These are phyloP conservation scores for Dermatemys mawii DNA, from an alignment of 2,113 vertebrate genomes.

Conservation along the genomic window DNA sequence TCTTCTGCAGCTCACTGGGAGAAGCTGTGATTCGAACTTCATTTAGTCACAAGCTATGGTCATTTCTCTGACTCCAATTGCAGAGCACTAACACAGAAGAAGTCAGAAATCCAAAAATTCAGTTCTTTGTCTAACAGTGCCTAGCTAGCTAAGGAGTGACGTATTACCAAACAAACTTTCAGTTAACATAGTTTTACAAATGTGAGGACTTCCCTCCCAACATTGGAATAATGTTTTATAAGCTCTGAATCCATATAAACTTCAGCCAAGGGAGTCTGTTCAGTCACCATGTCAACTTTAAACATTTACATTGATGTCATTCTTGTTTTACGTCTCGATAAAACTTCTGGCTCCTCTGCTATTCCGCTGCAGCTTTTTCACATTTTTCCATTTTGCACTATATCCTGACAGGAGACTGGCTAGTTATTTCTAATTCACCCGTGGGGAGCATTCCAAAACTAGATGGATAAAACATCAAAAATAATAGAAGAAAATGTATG, in stretches of 20 bases:
- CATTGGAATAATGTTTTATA: background rate
- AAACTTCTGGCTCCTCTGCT: background rate
- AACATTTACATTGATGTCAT: background rate
- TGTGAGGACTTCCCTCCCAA: background rate
- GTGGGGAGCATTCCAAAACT: background rate
- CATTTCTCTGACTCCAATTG: background rate
- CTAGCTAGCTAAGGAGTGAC: background rate
- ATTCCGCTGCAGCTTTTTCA: background rate
- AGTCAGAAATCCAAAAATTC: background rate
- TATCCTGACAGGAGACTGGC: background rate
- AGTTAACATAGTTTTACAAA: constrained; percentile 10
- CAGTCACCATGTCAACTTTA: background rate
- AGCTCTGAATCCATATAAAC: background rate
- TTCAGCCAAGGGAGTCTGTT: background rate
- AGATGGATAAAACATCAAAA: background rate
- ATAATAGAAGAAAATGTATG: background rate
- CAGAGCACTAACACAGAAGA: background rate
- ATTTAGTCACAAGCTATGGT: background rate
- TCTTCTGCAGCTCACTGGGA: background rate
- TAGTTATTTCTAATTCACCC: background rate
- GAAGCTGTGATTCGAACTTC: background rate
- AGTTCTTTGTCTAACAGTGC: background rate
- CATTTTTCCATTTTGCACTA: background rate
- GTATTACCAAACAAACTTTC: background rate
- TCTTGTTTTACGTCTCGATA: background rate